Base-by-base conservation (phyloP, 2,797 vertebrate species). In the Gallinago stenura region DNA sequence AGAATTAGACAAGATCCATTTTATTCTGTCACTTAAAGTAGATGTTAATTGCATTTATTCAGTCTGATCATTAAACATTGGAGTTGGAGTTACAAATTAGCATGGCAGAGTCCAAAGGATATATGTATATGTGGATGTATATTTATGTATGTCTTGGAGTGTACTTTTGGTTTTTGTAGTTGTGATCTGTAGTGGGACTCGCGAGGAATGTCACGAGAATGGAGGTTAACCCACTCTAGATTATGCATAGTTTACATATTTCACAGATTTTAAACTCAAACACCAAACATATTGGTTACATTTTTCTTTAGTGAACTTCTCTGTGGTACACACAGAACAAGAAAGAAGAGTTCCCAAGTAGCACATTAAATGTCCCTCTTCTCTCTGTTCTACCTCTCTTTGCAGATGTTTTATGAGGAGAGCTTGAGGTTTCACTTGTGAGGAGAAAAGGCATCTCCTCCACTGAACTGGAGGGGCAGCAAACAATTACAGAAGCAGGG, bases 1-100 rank as follows among this genome's bases (percentile, higher is more conserved):
- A 88, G 30, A 86, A 75, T 87, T 83, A 58, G 54, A 30, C 26
- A 75, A 89, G 43, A 81, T 62, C 64, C 80, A 51, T 57, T 87
- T 46, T 75, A 64, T 76, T 83, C 62, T 69, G 57, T 82, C 0
- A 0, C 14, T 31, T 57, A 43, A 91, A 89, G 50, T 53, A 26
- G 35, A 64, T 41, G 12, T 81, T 91, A 93, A 91, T 81, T 87
- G 58, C 28, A 45, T 90, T 90, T 91, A 51, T 91, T 87, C 50
- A n/a, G 58, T 56, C 50, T 37, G 46, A 33, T 83, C 79, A n/a
- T 95, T 90, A 79, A 71, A 57, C 28, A 18, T 3, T 45, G n/a
- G 45, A 75, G 41, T 18, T 6, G 7, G 18, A 83, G 89, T 68
- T 64, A 15, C 4, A 11, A 89, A 73, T 62, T 82, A 37, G 41